phyloP scores from a whole-genome alignment of 2,888 invertebrate genomes.

The Drosophila kanekoi region DNA sequence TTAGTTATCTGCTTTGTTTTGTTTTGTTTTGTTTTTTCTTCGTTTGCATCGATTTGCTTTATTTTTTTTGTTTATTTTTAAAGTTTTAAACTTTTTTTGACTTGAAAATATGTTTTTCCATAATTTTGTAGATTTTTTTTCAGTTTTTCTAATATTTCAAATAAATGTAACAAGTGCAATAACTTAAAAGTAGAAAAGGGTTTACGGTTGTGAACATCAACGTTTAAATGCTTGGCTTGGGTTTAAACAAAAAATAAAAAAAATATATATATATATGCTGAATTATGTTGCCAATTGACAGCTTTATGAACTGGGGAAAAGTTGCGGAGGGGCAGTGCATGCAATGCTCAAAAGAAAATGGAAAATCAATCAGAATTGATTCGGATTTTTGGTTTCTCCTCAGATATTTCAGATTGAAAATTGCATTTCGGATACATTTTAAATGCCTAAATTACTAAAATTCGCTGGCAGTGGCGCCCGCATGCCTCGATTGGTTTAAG shows the following conservation, averaged over 20 bases:
- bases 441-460: slow-evolving; percentile 77
- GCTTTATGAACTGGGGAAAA: slow-evolving; percentile 15
- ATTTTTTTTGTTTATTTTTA: slow-evolving; percentile 46
- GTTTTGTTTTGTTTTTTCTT: slow-evolving; percentile 44
- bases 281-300: slow-evolving; percentile 35
- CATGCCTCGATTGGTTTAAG: slow-evolving; percentile 57
- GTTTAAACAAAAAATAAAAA: slow-evolving; percentile 22
- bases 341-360: slow-evolving; percentile 31
- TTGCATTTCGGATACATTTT: slow-evolving; percentile 52
- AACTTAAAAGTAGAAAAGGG: slow-evolving; percentile 47
- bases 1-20: slow-evolving; percentile 22
- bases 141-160: slow-evolving; percentile 52
- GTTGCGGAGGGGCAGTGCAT: slow-evolving; percentile 36
- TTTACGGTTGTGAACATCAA: slow-evolving; percentile 37
- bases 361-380: slow-evolving; percentile 3
- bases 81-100: slow-evolving; percentile 66
- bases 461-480: slow-evolving; percentile 69
- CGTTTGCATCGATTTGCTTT: slow-evolving; percentile 46
- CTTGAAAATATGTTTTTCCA: slow-evolving; percentile 15
- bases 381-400: not conserved
- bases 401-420: slow-evolving; percentile 19
- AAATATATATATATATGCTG: no score
- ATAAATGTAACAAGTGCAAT: slow-evolving; percentile 72
- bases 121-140: slow-evolving; percentile 19
- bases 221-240: slow-evolving; percentile 71